Percentiles rank a stretch among this genome's conserved stretches.
phyloP scores from a whole-genome alignment of 2,888 invertebrate genomes.

The Hyposoter didymator region DNA sequence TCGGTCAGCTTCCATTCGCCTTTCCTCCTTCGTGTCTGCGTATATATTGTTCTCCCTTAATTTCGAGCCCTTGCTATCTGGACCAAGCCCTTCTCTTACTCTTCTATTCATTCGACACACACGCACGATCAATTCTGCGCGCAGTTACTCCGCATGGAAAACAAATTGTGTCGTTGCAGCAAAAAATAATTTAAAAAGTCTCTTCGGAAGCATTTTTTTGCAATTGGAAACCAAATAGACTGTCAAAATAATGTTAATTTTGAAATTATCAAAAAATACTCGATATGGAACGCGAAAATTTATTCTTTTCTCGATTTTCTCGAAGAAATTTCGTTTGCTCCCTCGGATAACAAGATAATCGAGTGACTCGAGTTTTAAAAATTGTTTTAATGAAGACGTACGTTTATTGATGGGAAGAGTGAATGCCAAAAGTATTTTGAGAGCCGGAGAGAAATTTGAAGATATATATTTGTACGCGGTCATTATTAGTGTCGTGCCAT shows the following conservation, averaged over 20 bases:
- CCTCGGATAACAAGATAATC: background rate
- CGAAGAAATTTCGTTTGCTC: too few relatives aligned
- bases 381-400: too few relatives aligned
- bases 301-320: too few relatives aligned
- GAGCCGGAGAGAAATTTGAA: background rate
- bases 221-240: too few relatives aligned
- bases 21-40: background rate
- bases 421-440: background rate
- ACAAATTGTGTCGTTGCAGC: too few relatives aligned
- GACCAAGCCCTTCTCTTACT: conserved; percentile 3
- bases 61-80: background rate
- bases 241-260: too few relatives aligned
- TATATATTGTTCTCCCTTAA: conserved; percentile 4
- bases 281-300: too few relatives aligned
- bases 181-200: too few relatives aligned
- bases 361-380: background rate
- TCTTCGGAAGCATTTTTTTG: too few relatives aligned
- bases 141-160: too few relatives aligned
- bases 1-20: background rate
- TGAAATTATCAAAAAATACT: too few relatives aligned
- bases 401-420: background rate
- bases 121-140: background rate
- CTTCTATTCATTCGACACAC: background rate
- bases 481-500: conserved; percentile 27
- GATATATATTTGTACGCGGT: background rate